Base-by-base conservation (phyloP, 2,113 vertebrate species). In the Picathartes gymnocephalus region DNA sequence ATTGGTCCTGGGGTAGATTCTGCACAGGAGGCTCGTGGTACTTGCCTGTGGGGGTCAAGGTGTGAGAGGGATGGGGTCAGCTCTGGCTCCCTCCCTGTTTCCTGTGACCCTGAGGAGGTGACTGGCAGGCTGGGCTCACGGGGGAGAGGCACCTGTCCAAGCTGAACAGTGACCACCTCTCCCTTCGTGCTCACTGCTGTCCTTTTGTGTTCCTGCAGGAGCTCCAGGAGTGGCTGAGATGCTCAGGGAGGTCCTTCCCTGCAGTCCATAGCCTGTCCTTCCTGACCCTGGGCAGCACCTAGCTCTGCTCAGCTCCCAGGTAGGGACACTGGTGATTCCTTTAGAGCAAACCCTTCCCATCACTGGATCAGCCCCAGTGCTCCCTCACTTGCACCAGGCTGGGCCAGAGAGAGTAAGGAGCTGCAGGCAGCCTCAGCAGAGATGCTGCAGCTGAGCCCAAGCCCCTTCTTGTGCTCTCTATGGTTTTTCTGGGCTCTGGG, bases 31-130 rank as follows among this genome's bases (percentile, higher is more conserved):
- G 23, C 35, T 73, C 3, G 1, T 17, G 33, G 31, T 53, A 4
- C 35, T 91, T 65, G 33, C 44, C 56, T 58, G 28, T n/a, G 40
- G 13, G 4, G 2, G 33, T 28, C 61, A 27, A 1, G 2, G 42
- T 53, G 60, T 0, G 1, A 61, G 51, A 78, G 33, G 30, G 13
- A 15, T 0, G 0, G 53, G 31, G 9, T 24, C 81, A 64, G 37
- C 28, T 85, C 82, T 91, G 76, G 12, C 16, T 86, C 18, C 8
- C 14, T 72, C n/a, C 42, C 19, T 69, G 4, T 4, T 51, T 69
- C 15, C 60, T 73, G 45, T 78, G 60, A 9, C 20, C 8, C 44
- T 35, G 44, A 22, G 37, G 14, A 82, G 7, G 61, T 39, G 72
- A 21, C 37, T 83, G 37, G 3, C 37, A 81, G 65, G 5, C n/a